phyloP scores from a whole-genome alignment of 1,140 invertebrate genomes.

The Chrysomallon squamiferum region DNA sequence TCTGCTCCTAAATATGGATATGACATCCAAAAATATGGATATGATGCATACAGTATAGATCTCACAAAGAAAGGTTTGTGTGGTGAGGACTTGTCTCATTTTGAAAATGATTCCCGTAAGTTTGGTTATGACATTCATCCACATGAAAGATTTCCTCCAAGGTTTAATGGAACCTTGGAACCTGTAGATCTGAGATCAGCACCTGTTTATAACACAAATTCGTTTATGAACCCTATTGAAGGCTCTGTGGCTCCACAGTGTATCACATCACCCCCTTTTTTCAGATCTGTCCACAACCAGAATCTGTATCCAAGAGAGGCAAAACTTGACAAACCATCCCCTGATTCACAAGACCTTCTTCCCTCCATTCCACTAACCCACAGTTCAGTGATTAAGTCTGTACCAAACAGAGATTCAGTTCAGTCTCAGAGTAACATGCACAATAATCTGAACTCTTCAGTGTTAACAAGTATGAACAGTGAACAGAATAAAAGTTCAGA shows the following conservation, averaged over 20 bases:
- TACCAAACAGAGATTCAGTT: not conserved
- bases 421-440: conserved; percentile 5
- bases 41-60: conserved; percentile 57
- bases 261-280: conserved; percentile 16
- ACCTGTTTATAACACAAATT: conserved; percentile 39
- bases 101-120: conserved; percentile 35
- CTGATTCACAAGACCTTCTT: conserved; percentile 12
- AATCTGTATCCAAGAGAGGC: conserved; percentile 24
- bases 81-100: conserved; percentile 37
- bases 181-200: conserved; percentile 50
- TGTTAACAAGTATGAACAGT: conserved; percentile 34
- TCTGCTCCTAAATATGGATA: conserved; percentile 55
- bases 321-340: conserved; percentile 18
- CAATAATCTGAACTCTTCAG: conserved; percentile 34
- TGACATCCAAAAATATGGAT: conserved; percentile 52
- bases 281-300: conserved; percentile 25
- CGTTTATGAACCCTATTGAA: conserved; percentile 33
- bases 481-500: conserved; percentile 28
- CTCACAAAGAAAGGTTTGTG: conserved; percentile 56
- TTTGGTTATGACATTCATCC: conserved; percentile 47
- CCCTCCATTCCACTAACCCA: conserved; percentile 31
- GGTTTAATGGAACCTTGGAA: conserved; percentile 43
- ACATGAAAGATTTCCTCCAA: conserved; percentile 33
- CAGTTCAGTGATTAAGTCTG: conserved; percentile 53
- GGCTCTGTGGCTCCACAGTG: conserved; percentile 27